A percentile compares a stretch with the other conserved stretches of the same genome.
phyloP scores from a whole-genome alignment of 2,888 invertebrate species.

The Caenorhabditis doughertyi region DNA sequence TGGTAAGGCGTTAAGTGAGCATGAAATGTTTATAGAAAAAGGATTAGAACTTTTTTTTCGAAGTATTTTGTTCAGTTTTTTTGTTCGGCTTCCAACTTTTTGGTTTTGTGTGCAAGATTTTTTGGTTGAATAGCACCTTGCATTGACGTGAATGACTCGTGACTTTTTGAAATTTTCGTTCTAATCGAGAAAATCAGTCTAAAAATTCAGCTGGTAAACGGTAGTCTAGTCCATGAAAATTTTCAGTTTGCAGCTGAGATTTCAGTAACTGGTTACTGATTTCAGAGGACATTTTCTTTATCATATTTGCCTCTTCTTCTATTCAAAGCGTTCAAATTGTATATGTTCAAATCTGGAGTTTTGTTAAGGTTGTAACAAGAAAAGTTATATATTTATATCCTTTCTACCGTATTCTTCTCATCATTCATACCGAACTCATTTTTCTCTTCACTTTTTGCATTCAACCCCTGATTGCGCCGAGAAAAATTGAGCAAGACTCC shows the following conservation, averaged over 20 bases:
- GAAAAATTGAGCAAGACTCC: neutral
- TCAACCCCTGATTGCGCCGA: no score
- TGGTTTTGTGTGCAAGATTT: neutral
- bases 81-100: neutral
- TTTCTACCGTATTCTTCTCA: no score
- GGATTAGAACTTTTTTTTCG: neutral
- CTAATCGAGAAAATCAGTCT: neutral
- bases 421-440: no score
- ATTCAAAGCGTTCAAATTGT: no score
- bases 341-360: no score
- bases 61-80: neutral
- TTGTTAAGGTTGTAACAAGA: no score
- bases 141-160: neutral
- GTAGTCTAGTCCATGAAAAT: neutral
- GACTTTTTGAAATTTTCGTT: constrained; percentile 22
- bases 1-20: constrained; percentile 19
- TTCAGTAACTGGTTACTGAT: no score
- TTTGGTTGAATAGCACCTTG: constrained; percentile 6
- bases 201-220: neutral
- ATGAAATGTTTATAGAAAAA: constrained; percentile 8
- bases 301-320: no score
- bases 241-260: no score
- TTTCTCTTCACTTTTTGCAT: no score
- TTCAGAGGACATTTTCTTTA: no score
- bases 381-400: no score